phyloP scores from a whole-genome alignment of 2,888 invertebrate species.

The Papilio demoleus region DNA sequence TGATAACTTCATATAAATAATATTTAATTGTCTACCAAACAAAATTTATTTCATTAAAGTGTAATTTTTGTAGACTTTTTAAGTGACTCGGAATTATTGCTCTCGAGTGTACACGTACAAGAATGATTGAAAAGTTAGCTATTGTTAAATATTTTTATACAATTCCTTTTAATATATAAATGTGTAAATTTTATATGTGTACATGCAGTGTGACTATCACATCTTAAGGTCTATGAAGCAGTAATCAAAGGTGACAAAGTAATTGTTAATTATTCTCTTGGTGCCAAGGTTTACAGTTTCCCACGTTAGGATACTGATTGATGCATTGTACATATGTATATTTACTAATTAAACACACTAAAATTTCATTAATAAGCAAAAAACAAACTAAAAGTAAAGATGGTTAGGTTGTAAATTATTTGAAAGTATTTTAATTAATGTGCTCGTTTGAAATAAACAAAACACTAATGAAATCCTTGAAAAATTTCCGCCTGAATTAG shows the following conservation, averaged over 20 bases:
- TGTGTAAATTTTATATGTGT: no score
- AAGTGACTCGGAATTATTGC: no score
- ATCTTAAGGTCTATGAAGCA: background rate
- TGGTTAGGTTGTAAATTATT: background rate
- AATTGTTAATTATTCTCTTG: slow-evolving; percentile 18
- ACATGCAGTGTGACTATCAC: background rate
- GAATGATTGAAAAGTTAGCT: no score
- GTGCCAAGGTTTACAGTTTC: slow-evolving; percentile 32
- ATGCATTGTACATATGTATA: background rate
- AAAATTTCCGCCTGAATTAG: slow-evolving; percentile 18
- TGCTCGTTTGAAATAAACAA: background rate
- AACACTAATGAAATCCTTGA: slow-evolving; percentile 15
- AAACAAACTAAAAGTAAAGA: background rate
- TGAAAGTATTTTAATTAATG: background rate
- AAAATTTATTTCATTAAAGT: no score
- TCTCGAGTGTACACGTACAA: no score
- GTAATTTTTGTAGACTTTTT: no score
- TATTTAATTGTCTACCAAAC: no score
- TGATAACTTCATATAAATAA: no score
- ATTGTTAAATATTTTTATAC: no score
- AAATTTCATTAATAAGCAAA: background rate
- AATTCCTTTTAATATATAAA: no score
- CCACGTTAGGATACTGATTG: slow-evolving; percentile 18
- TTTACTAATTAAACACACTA: background rate
- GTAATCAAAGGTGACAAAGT: slow-evolving; percentile 21